phyloP scores from a whole-genome alignment of 35 echinoderm and acorn worm species.

The Strongylocentrotus purpuratus region DNA sequence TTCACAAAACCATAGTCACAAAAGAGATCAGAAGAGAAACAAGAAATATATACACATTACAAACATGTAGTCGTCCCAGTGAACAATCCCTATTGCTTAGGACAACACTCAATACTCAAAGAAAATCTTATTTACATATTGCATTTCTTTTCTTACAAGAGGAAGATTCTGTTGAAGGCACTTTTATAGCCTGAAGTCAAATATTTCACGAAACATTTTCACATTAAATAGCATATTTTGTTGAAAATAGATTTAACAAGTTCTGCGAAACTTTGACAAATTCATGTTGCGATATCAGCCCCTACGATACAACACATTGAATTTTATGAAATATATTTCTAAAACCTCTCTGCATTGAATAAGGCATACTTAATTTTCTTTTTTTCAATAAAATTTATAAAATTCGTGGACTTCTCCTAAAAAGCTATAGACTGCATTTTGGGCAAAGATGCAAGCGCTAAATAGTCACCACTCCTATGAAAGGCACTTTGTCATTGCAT shows the following conservation, averaged over 20 bases:
- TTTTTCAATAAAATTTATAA: no score
- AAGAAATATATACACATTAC: not conserved
- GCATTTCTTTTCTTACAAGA: not conserved
- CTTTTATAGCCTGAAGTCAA: not conserved
- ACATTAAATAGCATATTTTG: not conserved
- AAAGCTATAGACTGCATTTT: no score
- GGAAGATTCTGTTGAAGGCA: not conserved
- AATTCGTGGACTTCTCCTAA: no score
- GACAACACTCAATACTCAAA: not conserved
- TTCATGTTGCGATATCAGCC: no score
- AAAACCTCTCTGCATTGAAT: not conserved
- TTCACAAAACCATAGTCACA: not conserved
- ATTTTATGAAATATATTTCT: not conserved
- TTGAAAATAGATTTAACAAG: not conserved
- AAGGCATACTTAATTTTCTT: not conserved
- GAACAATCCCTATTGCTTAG: not conserved
- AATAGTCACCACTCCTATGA: no score
- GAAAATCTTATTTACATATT: constrained; percentile 15
- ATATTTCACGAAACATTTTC: not conserved
- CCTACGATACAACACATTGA: not conserved
- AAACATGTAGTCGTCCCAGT: not conserved
- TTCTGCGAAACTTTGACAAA: not conserved
- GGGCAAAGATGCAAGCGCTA: no score
- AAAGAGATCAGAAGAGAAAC: not conserved
- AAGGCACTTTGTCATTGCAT: no score